A percentile compares a stretch with the other conserved stretches of the same genome.
Evolutionary conservation across 2,797 vertebrate species (phyloP).

Genomic region (Valencia hispanica): DNA sequence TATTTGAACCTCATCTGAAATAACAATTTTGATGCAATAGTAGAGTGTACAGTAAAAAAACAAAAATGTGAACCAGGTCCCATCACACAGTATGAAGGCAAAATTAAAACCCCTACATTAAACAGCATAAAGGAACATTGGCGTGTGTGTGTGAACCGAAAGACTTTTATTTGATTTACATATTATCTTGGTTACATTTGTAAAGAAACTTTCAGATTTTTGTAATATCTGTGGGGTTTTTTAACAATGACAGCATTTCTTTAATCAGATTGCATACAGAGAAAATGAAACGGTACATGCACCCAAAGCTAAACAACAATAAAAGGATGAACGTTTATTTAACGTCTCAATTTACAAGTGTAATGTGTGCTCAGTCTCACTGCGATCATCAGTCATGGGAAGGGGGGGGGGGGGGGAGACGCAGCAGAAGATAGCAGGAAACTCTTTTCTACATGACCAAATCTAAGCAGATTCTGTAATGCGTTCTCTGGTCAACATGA

Average conservation of each 20-base stretch:
- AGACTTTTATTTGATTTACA: slow-evolving; percentile 80
- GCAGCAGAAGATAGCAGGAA: slow-evolving; percentile 31
- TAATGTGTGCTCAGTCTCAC: slow-evolving; percentile 40
- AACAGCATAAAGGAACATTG: slow-evolving; percentile 77
- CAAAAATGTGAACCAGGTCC: slow-evolving; percentile 42
- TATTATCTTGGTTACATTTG: slow-evolving; percentile 82
- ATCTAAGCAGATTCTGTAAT: slow-evolving; percentile 30
- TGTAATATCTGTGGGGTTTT: slow-evolving; percentile 48
- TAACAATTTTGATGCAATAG: slow-evolving; percentile 72
- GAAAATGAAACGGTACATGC: slow-evolving; percentile 72
- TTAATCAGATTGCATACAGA: slow-evolving; percentile 74
- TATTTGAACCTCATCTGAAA: slow-evolving; percentile 60
- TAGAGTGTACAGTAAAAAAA: slow-evolving; percentile 65
- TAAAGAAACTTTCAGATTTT: slow-evolving; percentile 78
- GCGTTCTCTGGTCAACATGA: slow-evolving; percentile 41
- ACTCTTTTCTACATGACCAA: slow-evolving; percentile 29
- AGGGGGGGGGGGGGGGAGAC: slow-evolving; percentile 13
- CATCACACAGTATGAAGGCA: slow-evolving; percentile 64
- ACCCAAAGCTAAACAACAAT: slow-evolving; percentile 71
- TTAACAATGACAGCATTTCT: slow-evolving; percentile 74
- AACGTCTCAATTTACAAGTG: slow-evolving; percentile 54
- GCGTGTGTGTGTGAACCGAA: slow-evolving; percentile 72
- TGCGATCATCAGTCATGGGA: slow-evolving; percentile 28
- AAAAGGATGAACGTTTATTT: slow-evolving; percentile 60
- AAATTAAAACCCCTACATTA: slow-evolving; percentile 74